Evolutionary conservation across 2,113 vertebrate species (phyloP), one percentile per base, ranked within the genome.

Genomic region (Nycticebus coucang): DNA sequence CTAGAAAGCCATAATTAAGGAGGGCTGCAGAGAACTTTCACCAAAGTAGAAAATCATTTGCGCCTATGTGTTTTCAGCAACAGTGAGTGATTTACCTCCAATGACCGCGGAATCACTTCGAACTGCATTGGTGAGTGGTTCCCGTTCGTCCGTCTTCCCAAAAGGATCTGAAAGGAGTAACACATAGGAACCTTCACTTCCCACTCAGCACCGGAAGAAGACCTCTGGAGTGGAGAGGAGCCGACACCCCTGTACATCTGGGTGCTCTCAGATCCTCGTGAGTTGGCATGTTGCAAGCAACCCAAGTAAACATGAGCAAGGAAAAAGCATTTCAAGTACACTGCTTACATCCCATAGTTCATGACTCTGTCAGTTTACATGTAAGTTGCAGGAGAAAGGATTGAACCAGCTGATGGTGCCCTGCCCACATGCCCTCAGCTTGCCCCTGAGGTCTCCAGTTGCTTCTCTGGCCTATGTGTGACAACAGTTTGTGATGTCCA

Each of bases 21-120:
- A 90, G 41, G 13, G 21, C 41, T 57, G 88, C 35, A 74, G 4
- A 66, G 37, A 59, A 18, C 28, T 37, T 60, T 87, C 6, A 41
- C 33, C 62, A 75, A 57, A 92, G 28, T 10, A 45, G 9, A 64
- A 5, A 41, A 87, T 50, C 37, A 80, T 13, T 93, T 50, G 60
- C 77, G 18, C 89, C 55, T 92, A 94, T 94, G 86, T 30, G 6
- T 0, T 84, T 96, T 68, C 28, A 45, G 37, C 12, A 77, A 80
- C 45, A 74, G 74, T 60, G 85, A 71, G 55, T 60, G 68, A 3
- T 45, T 98, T 98, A 99, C 99, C 99, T 98, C 99, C 99, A 96
- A 99, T 99, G 93, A 99, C 93, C 50, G 99, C 99, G 28, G 99
- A 98, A 96, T 99, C 99, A 15, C 98, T 99, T 97, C 98, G 99